Evolutionary conservation across 1,140 invertebrate species (phyloP), one percentile per base, ranked within the genome.

Genomic region (Tetramorium parvispinum): DNA sequence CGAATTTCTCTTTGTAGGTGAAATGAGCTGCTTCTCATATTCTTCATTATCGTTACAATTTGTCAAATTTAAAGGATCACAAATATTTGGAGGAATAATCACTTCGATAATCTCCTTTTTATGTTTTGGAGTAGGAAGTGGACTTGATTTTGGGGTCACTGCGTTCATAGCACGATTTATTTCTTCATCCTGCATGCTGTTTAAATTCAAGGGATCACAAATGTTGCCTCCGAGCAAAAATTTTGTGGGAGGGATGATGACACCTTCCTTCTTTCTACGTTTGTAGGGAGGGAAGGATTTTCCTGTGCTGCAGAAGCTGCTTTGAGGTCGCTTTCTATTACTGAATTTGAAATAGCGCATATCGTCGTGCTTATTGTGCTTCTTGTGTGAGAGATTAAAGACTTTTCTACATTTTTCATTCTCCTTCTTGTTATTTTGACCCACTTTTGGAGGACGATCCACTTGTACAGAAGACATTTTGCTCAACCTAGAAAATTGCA

Each of bases 151-250:
- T 68, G 98, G 98, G 10, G 98, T 99, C 0, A 97, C 97, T 49
- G 98, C 97, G 95, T 98, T 98, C 95, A 98, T 97, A 46, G 97
- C 97, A 91, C 97, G 96, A 87, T 98, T 98, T 10, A 98, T 96
- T 93, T 98, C 97, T 94, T 98, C 98, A 95, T 98, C 97, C 93
- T 98, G 97, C 91, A 99, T 96, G 93, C 98, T 98, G 91, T 98
- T 98, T 71, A 99, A 95, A 96, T 99, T 99, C 13, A 99, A 94
- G 0, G 99, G 99, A 96, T 99, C 99, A 88, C 97, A 97, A 89
- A 99, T 99, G 93, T 98, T 99, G 24, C 99, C 99, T 70, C 99
- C 99, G 1, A 99, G 96, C 7, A 99, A 95, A 95, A 99, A 99
- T 94, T 99, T 99, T 3, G 98, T 98, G 0, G 98, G 98, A 49